Evolutionary conservation across 2,888 invertebrate genomes (phyloP).

Genomic region (Megamerina dolium): DNA sequence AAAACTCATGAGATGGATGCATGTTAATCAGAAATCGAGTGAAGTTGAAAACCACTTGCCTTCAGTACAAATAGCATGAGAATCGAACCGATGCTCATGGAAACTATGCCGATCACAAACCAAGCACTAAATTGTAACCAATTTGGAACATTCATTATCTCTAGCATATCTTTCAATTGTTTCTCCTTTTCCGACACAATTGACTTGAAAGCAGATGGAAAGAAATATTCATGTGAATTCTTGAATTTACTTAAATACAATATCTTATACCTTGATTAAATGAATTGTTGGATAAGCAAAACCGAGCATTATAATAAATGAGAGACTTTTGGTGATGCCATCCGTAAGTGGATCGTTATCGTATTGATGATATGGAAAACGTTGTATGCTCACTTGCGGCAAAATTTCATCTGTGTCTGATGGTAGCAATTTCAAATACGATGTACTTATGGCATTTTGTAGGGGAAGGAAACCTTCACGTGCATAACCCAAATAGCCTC

Average conservation of each 20-base stretch:
- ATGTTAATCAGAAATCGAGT: neutral
- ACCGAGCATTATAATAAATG: conserved; percentile 69
- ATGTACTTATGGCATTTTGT: conserved; percentile 54
- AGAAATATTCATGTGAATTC: no score
- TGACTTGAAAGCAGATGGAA: no score
- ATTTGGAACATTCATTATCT: conserved; percentile 76
- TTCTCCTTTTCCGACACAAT: conserved; percentile 26
- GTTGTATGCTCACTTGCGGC: conserved; percentile 22
- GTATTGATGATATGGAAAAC: conserved; percentile 48
- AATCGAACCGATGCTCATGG: conserved; percentile 55
- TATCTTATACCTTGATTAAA: conserved; percentile 62
- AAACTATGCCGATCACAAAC: conserved; percentile 68
- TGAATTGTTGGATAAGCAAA: conserved; percentile 72
- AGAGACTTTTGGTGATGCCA: conserved; percentile 59
- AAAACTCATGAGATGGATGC: conserved; percentile 38
- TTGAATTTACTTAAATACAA: no score
- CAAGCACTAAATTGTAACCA: conserved; percentile 78
- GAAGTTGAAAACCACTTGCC: conserved; percentile 4
- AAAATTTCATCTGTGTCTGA: conserved; percentile 7
- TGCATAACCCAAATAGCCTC: conserved; percentile 51
- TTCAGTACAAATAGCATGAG: conserved; percentile 52
- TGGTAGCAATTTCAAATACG: conserved; percentile 34
- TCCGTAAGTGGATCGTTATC: conserved; percentile 59
- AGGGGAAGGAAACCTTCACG: conserved; percentile 60
- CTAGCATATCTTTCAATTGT: conserved; percentile 63